These are phyloP conservation scores for Yponomeuta evonymella DNA, from an alignment of 2,888 invertebrate species.

Conservation along the genomic window DNA sequence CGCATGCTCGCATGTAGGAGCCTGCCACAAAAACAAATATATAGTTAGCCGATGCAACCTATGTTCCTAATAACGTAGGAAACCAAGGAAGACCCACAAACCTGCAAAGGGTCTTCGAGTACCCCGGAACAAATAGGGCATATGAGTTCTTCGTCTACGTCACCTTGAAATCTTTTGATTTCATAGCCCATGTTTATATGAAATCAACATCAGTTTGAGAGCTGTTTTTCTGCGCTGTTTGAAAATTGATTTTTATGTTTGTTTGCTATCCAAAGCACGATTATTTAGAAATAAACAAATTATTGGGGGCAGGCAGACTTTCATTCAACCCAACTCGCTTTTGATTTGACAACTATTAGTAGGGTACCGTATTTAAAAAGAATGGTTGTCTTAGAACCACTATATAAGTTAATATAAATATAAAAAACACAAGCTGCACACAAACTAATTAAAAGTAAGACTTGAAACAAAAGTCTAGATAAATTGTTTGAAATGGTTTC, in stretches of 20 bases:
- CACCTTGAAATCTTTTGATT: constrained; percentile 93
- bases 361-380: not conserved
- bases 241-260: not conserved
- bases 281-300: constrained; percentile 1
- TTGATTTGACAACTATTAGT: not conserved
- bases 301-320: not conserved
- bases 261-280: not conserved
- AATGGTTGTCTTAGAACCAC: not conserved
- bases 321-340: not conserved
- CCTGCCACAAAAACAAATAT: constrained; percentile 69
- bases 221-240: not conserved
- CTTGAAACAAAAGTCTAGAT: too few relatives aligned
- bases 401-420: too few relatives aligned
- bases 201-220: constrained; percentile 10
- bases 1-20: constrained; percentile 96
- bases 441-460: too few relatives aligned
- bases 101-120: constrained; percentile 95
- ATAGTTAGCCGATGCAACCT: too few relatives aligned
- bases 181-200: constrained; percentile 91
- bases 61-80: not conserved
- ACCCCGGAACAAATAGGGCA: constrained; percentile 98
- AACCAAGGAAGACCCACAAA: constrained; percentile 45
- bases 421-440: too few relatives aligned
- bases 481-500: too few relatives aligned
- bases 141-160: constrained; percentile 97